phyloP scores from a whole-genome alignment of 2,113 vertebrate species.

The Sterna hirundo region DNA sequence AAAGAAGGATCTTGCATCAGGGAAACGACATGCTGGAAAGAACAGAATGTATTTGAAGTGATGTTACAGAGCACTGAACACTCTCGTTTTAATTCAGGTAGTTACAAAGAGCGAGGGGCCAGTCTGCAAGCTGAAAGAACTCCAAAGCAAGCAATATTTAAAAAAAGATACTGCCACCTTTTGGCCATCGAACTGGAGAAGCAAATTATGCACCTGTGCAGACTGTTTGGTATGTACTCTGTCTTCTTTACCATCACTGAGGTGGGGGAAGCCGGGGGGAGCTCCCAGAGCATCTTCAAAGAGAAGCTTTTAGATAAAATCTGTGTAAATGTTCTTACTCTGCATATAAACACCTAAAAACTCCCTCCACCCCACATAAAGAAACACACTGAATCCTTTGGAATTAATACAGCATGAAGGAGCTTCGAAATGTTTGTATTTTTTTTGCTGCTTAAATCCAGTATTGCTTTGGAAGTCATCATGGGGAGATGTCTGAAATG shows the following conservation, averaged over 20 bases:
- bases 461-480: not conserved
- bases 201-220: conserved; percentile 86
- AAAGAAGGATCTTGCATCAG: not conserved
- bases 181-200: conserved; percentile 91
- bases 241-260: not conserved
- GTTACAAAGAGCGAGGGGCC: conserved; percentile 27
- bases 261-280: not conserved
- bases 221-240: conserved; percentile 83
- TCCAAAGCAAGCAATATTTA: conserved; percentile 66
- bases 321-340: not conserved
- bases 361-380: not conserved
- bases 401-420: not conserved
- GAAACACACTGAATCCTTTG: not conserved
- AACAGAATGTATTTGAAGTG: not conserved
- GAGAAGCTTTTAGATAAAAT: not conserved
- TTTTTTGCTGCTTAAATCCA: not conserved
- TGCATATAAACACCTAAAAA: not conserved
- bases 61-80: not conserved
- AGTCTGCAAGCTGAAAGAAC: conserved; percentile 79
- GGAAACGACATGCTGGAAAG: not conserved
- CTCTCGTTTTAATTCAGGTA: conserved; percentile 58
- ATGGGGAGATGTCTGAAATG: not conserved
- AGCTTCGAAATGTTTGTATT: not conserved
- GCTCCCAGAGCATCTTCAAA: not conserved
- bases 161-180: conserved; percentile 83